Conservation (phyloP, 1,140 invertebrate genomes). For the Nylanderia fulva region DNA sequence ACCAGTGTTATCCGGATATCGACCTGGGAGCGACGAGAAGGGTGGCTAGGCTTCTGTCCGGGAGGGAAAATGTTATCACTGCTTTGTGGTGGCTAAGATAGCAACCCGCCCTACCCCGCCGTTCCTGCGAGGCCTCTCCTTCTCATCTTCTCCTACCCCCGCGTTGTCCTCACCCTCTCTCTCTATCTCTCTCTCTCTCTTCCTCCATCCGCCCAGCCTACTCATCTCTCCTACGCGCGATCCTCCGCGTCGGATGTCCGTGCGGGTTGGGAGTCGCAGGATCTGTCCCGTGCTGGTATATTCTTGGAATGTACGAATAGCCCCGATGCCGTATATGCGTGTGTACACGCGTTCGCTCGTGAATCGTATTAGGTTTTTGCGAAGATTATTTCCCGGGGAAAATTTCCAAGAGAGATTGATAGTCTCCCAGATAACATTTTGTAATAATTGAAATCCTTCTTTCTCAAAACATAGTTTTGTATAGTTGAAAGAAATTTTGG, state of each 20-base stretch:
- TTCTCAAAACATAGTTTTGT: too few relatives aligned
- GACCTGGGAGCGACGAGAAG: slow-evolving; percentile 82
- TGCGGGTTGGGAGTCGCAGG: slow-evolving; percentile 18
- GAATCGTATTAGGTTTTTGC: slow-evolving; percentile 30
- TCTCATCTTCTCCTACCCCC: slow-evolving; percentile 10
- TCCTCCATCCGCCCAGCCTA: not conserved
- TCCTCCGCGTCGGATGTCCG: slow-evolving; percentile 12
- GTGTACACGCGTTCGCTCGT: not conserved
- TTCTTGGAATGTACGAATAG: slow-evolving; percentile 32
- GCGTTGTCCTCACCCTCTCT: not conserved
- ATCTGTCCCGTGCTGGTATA: slow-evolving; percentile 8
- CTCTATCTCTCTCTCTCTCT: slow-evolving; percentile 10
- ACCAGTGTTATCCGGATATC: slow-evolving; percentile 84
- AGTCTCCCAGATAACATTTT: not conserved
- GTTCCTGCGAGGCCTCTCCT: slow-evolving; percentile 63
- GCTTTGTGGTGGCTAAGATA: slow-evolving; percentile 86
- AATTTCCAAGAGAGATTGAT: slow-evolving; percentile 4
- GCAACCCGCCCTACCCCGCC: slow-evolving; percentile 80
- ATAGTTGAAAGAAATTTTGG: too few relatives aligned
- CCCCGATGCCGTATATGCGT: not conserved
- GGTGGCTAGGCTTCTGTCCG: slow-evolving; percentile 85
- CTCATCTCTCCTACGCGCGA: slow-evolving; percentile 34
- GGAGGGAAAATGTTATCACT: slow-evolving; percentile 87
- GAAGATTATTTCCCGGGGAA: too few relatives aligned
- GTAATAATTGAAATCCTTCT: too few relatives aligned